Conservation (phyloP, 2,113 vertebrate species). For the Suricata suricatta region DNA sequence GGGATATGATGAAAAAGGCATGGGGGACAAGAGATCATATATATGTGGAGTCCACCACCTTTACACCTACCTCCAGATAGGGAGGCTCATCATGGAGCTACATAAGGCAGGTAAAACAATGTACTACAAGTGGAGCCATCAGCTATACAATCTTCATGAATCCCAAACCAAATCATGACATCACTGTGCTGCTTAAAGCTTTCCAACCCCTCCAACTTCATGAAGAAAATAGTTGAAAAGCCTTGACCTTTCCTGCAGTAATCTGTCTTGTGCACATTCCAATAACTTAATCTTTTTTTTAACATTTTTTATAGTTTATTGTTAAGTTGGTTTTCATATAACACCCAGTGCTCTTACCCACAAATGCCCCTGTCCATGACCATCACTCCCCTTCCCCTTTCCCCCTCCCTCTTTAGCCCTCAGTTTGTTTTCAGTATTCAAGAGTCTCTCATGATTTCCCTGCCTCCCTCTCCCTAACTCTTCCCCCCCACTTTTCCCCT, state of each 20-base stretch:
- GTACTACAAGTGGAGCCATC: background rate
- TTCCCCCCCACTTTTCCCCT: too few relatives aligned
- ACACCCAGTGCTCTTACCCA: too few relatives aligned
- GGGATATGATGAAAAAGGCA: background rate
- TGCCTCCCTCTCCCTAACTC: too few relatives aligned
- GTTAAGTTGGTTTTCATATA: too few relatives aligned
- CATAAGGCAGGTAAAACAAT: background rate
- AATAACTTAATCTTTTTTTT: background rate
- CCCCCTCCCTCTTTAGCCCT: too few relatives aligned
- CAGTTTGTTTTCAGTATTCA: too few relatives aligned
- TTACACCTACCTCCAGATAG: background rate
- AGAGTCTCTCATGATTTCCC: too few relatives aligned
- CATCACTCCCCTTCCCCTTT: too few relatives aligned
- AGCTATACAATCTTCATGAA: background rate
- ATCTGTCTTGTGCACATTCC: background rate
- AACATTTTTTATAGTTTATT: too few relatives aligned
- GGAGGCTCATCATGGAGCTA: background rate
- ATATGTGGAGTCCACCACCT: background rate
- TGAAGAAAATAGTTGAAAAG: background rate
- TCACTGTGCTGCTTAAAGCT: background rate
- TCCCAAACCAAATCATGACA: background rate
- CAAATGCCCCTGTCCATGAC: too few relatives aligned
- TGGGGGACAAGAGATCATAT: background rate
- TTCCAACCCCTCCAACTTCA: background rate
- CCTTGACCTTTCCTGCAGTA: fast-evolving